Percentiles rank a stretch among this genome's conserved stretches.
These are phyloP conservation scores for Oscheius sp. DNA, from an alignment of 2,888 invertebrate species.

Conservation along the genomic window DNA sequence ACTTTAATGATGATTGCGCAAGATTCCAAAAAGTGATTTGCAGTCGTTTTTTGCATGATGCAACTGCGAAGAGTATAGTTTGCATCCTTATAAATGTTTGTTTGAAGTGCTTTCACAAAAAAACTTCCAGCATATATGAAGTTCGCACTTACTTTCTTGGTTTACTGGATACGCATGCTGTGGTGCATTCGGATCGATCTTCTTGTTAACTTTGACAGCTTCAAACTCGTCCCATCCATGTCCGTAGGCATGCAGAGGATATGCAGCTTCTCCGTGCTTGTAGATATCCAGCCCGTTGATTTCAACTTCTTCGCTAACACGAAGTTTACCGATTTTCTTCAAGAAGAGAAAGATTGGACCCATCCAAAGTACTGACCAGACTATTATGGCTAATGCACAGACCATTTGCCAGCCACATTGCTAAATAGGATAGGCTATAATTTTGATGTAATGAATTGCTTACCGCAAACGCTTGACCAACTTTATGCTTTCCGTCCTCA, in stretches of 20 bases:
- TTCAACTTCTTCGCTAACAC: constrained; percentile 59
- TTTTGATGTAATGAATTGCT: background rate
- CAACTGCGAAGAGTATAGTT: background rate
- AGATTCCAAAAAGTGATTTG: background rate
- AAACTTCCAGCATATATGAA: too few species aligned
- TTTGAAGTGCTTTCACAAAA: too few species aligned
- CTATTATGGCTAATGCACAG: constrained; percentile 55
- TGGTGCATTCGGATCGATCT: background rate
- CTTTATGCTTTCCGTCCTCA: constrained; percentile 39
- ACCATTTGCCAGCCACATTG: constrained; percentile 63
- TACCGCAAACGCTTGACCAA: constrained; percentile 56
- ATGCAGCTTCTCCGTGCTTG: constrained; percentile 63
- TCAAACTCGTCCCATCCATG: constrained; percentile 65
- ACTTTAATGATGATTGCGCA: background rate
- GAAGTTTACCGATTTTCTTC: constrained; percentile 58
- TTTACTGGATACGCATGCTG: constrained; percentile 18
- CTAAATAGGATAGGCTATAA: constrained; percentile 37
- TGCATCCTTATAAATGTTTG: too few species aligned
- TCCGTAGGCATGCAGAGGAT: constrained; percentile 61
- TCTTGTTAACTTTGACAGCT: constrained; percentile 32
- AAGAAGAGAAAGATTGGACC: constrained; percentile 54
- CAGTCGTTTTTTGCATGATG: background rate
- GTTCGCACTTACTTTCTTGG: constrained; percentile 47
- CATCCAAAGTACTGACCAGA: constrained; percentile 60
- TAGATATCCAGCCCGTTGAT: constrained; percentile 62